Percentiles rank a stretch among this genome's conserved stretches.
Conservation (phyloP, 2,113 vertebrate species). For the Peromyscus leucopus region DNA sequence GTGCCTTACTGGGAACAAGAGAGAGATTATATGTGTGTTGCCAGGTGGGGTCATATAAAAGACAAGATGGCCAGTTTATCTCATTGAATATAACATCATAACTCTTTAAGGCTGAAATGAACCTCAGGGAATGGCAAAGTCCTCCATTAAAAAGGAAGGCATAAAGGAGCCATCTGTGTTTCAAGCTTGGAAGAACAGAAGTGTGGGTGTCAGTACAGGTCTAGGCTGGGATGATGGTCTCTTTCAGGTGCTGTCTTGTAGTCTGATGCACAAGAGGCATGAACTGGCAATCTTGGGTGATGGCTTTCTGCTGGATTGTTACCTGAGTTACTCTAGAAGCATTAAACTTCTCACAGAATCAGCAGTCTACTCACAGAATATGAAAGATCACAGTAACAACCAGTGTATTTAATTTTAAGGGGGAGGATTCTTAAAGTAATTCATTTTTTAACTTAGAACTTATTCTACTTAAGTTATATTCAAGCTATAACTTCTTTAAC, state of each 20-base stretch:
- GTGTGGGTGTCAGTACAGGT: not conserved
- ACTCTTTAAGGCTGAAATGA: slow-evolving; percentile 47
- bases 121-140: slow-evolving; percentile 34
- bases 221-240: not conserved
- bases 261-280: not conserved
- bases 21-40: not conserved
- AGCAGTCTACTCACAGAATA: not conserved
- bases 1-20: not conserved
- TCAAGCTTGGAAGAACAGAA: not conserved
- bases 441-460: not conserved
- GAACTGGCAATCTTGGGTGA: not conserved
- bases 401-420: not conserved
- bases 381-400: not conserved
- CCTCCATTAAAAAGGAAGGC: not conserved
- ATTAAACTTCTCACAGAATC: not conserved
- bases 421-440: not conserved
- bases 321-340: not conserved
- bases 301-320: not conserved
- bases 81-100: slow-evolving; percentile 42
- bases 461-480: slow-evolving; percentile 1
- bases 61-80: slow-evolving; percentile 40
- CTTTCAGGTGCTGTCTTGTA: not conserved
- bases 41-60: slow-evolving; percentile 35
- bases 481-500: not conserved
- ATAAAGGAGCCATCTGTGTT: not conserved